Evolutionary conservation across 2,113 vertebrate genomes (phyloP), one percentile per base, ranked within the genome.

Genomic region (Barnardius zonarius): DNA sequence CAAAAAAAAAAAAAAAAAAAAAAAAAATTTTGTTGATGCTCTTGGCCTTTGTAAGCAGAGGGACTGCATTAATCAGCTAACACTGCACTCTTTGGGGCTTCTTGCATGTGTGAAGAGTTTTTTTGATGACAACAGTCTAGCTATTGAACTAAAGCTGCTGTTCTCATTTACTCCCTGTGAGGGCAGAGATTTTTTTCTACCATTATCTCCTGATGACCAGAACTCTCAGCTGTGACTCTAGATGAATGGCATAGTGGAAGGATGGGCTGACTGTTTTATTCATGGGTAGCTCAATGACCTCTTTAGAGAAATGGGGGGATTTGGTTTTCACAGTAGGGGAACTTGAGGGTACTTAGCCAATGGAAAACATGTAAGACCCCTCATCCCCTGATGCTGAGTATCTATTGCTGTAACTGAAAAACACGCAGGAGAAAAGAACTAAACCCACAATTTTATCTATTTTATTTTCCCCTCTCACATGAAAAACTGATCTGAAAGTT

Each of bases 321-420:
- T 73, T 70, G 3, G 41, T 87, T 79, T 73, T 18, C 25, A 7
- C 23, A 9, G 15, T 37, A 44, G 39, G 17, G 24, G 46, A 57
- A 39, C 11, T 16, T 66, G 41, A 66, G 9, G 17, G 2, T 48
- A n/a, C 5, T 68, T 59, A 66, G 59, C 30, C 19, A 27, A 33
- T 0, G 31, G 54, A 68, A 37, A 13, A 31, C 3, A 0, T 30
- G 0, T 27, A 37, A 75, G 13, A 52, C 6, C 30, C 18, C 3
- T 57, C 14, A 31, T 2, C 43, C 11, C 49, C 33, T 39, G 22
- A 3, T 41, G 52, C 8, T 39, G 39, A 74, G 8, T 48, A 41
- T 23, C 13, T 88, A 9, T 33, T 0, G 0, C 17, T 67, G 31
- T 49, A 72, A n/a, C 23, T 33, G 33, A 41, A 49, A 25, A 89